Evolutionary conservation across 1,140 invertebrate genomes (phyloP), one percentile per base, ranked within the genome.

Genomic region (Pachyrhynchus sulphureomaculatus): DNA sequence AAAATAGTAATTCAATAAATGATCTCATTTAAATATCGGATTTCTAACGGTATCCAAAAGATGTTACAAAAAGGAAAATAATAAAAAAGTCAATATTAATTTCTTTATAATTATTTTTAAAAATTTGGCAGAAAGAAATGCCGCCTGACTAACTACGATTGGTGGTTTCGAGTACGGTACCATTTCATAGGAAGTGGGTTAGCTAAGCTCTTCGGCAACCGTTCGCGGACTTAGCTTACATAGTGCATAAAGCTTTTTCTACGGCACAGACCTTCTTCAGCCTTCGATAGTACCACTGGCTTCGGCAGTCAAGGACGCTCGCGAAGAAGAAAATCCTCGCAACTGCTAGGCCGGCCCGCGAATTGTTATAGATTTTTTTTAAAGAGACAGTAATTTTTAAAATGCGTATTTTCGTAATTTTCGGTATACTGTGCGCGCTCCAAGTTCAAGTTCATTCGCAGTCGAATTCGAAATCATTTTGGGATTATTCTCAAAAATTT

Each of bases 181-280:
- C 62, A 72, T 55, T 72, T 71, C 68, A 65, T 70, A 72, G 65
- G 71, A 75, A 75, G 72, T 75, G 71, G 74, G 72, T 75, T 75
- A 75, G 64, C 53, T 62, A 55, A 62, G 52, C 59, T 66, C 47
- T 64, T 68, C 64, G 58, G 65, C 62, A 59, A 61, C 55, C 60
- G 58, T 62, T 65, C 53, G 67, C 65, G 65, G 62, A 53, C 64
- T 49, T 51, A 61, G 48, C 58, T 61, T 71, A 72, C 66, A 69
- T 66, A 72, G 68, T 69, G 66, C 65, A 71, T 69, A 62, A 68
- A 70, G 60, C 69, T 62, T 65, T 65, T 68, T 64, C 63, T 57
- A 59, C 55, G 61, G 62, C 56, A 64, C 70, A 72, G 68, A 73
- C 64, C 65, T 65, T 67, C 68, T 42, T 64, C 61, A 67, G 68